Conservation (phyloP, 2,113 vertebrate genomes). For the Calyptomena viridis region DNA sequence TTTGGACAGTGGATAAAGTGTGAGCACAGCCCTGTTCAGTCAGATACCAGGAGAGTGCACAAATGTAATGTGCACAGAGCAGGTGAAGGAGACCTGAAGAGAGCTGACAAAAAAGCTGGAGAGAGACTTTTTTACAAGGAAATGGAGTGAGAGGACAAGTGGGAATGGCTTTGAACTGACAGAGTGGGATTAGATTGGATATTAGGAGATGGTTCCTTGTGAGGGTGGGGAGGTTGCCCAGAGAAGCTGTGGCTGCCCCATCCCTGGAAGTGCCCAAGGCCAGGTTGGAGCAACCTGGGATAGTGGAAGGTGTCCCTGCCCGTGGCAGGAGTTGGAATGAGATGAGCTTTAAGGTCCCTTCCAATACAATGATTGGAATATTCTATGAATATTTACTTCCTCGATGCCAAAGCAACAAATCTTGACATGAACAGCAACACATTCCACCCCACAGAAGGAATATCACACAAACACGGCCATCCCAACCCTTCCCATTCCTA, state of each 20-base stretch:
- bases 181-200: not conserved
- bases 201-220: not conserved
- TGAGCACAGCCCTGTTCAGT: not conserved
- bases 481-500: not conserved
- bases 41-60: not conserved
- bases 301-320: not conserved
- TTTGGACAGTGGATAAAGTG: not conserved
- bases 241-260: not conserved
- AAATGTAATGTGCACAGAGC: not conserved
- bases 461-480: rapidly evolving
- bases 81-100: not conserved
- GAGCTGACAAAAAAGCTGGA: not conserved
- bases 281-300: not conserved
- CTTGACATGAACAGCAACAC: rapidly evolving
- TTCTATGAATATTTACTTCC: not conserved
- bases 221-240: rapidly evolving
- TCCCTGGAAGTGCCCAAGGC: not conserved
- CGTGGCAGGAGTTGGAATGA: rapidly evolving
- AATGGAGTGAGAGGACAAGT: not conserved
- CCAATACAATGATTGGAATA: not conserved
- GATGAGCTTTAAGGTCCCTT: not conserved
- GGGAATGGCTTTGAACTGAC: not conserved
- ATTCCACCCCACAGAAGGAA: rapidly evolving
- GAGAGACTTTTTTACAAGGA: not conserved
- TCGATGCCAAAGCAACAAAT: not conserved